A percentile compares a stretch with the other conserved stretches of the same genome.
Evolutionary conservation across 2,888 invertebrate genomes (phyloP).

Genomic region (Ecdyonurus torrentis): DNA sequence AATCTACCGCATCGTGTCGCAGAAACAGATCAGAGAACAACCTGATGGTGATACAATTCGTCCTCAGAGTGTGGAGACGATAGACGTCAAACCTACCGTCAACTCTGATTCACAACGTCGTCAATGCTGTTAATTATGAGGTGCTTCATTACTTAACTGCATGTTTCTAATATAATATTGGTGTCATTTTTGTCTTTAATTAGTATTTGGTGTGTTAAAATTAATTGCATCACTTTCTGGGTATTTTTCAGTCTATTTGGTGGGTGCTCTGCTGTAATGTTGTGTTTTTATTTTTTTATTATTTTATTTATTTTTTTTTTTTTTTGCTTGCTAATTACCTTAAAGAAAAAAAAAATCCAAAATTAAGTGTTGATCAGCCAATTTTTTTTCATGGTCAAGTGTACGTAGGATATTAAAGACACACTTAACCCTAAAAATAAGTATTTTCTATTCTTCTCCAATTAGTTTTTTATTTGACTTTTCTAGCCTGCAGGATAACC

Average conservation of each 20-base stretch:
- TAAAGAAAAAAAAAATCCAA: no score
- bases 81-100: slow-evolving; percentile 76
- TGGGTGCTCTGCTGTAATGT: neutral
- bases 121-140: slow-evolving; percentile 62
- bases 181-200: neutral
- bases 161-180: slow-evolving; percentile 14
- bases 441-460: no score
- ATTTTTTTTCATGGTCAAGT: no score
- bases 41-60: slow-evolving; percentile 88
- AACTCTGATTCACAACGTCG: slow-evolving; percentile 72
- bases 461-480: no score
- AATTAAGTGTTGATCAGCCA: no score
- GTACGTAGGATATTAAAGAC: no score
- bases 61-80: slow-evolving; percentile 72
- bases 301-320: no score
- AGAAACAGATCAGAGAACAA: slow-evolving; percentile 93
- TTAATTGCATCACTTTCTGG: neutral
- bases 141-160: slow-evolving; percentile 36
- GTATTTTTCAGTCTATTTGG: no score
- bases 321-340: no score
- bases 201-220: neutral
- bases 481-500: no score
- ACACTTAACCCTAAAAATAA: no score
- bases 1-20: slow-evolving; percentile 97
- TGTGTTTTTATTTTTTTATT: no score